A percentile compares a stretch with the other conserved stretches of the same genome.
Conservation (phyloP, 2,113 vertebrate species). For the Nicator chloris region DNA sequence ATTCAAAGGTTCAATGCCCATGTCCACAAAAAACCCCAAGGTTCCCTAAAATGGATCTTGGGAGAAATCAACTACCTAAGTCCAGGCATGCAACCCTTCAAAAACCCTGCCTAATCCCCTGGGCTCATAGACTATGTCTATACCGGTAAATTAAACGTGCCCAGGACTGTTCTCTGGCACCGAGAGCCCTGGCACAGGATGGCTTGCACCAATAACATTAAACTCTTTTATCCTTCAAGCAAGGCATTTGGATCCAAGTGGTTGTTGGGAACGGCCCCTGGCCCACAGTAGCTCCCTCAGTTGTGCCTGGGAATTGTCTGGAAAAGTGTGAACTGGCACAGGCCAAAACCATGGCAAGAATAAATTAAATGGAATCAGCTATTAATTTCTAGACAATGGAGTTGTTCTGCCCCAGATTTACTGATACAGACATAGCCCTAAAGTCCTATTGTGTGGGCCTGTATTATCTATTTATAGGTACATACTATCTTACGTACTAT, state of each 20-base stretch:
- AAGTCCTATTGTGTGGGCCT: neutral
- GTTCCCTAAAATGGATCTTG: neutral
- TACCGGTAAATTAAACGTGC: conserved; percentile 48
- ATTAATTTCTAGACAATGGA: neutral
- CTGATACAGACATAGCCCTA: neutral
- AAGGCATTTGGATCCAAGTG: neutral
- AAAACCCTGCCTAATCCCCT: conserved; percentile 50
- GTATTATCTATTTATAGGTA: too few species aligned
- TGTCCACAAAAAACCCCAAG: neutral
- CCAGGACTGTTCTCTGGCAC: conserved; percentile 61
- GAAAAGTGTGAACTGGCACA: neutral
- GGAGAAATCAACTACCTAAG: conserved; percentile 37
- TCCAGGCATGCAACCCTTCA: conserved; percentile 48
- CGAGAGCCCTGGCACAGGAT: neutral
- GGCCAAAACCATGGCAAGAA: neutral
- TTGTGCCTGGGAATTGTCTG: conserved; percentile 7
- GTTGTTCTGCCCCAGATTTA: neutral
- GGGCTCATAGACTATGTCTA: conserved; percentile 46
- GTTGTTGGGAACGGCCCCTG: neutral
- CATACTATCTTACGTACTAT: neutral
- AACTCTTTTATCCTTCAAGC: conserved; percentile 36
- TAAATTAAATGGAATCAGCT: conserved; percentile 3
- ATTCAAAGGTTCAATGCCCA: neutral
- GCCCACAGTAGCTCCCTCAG: conserved; percentile 14
- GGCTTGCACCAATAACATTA: conserved; percentile 24